Conservation (phyloP, 1,140 invertebrate species). For the Philaenus spumarius region DNA sequence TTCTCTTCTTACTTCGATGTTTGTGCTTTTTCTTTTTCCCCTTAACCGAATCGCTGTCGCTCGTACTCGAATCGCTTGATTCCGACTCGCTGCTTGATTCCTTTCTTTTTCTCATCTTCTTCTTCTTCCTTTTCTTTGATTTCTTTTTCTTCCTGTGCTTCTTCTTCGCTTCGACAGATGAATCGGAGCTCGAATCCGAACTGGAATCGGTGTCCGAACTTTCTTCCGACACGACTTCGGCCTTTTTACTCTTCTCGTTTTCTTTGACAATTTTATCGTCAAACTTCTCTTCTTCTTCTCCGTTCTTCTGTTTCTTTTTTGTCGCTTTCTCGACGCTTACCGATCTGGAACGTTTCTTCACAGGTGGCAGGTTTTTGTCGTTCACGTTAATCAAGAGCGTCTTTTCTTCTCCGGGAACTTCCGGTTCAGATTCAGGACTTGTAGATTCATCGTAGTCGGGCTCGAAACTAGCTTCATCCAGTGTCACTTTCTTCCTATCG, state of each 20-base stretch:
- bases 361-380: background rate
- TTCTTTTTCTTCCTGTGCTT: slow-evolving; percentile 21
- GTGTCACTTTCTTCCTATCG: slow-evolving; percentile 6
- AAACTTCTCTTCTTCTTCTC: slow-evolving; percentile 17
- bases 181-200: slow-evolving; percentile 24
- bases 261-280: slow-evolving; percentile 23
- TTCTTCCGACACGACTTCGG: slow-evolving; percentile 25
- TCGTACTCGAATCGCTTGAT: slow-evolving; percentile 9
- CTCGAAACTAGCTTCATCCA: slow-evolving; percentile 22
- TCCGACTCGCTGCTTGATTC: slow-evolving; percentile 21
- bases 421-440: slow-evolving; percentile 9
- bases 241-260: slow-evolving; percentile 26
- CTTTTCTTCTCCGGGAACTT: slow-evolving; percentile 19
- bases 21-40: slow-evolving; percentile 28
- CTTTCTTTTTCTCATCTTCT: slow-evolving; percentile 11
- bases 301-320: slow-evolving; percentile 19
- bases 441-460: slow-evolving; percentile 22
- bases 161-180: slow-evolving; percentile 15
- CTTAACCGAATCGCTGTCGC: slow-evolving; percentile 19
- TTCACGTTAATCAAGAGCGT: slow-evolving; percentile 9
- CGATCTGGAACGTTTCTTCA: slow-evolving; percentile 19
- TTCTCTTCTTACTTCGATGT: slow-evolving; percentile 27
- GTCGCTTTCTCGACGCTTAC: slow-evolving; percentile 11
- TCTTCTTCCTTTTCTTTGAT: slow-evolving; percentile 19
- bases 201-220: slow-evolving; percentile 28